These are phyloP conservation scores for Orthosia incerta DNA, from an alignment of 2,888 invertebrate species.

Conservation along the genomic window DNA sequence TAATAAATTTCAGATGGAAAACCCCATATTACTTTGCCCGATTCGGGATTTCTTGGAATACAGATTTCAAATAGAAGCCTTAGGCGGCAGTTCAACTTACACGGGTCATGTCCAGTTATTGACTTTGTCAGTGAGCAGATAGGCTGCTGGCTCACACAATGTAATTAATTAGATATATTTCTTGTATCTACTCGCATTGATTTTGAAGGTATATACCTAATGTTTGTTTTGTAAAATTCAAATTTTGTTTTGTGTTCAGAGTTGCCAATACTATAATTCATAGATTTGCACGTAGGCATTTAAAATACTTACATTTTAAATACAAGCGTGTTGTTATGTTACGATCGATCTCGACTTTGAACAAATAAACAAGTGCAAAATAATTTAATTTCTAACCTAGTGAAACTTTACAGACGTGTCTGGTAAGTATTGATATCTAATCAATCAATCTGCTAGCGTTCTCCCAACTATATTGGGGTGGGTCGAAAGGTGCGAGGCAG, in stretches of 20 bases:
- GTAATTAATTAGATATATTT: constrained; percentile 42
- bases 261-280: background rate
- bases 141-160: constrained; percentile 10
- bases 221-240: background rate
- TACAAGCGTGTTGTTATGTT: too few species aligned
- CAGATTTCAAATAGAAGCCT: constrained; percentile 18
- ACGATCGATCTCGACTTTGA: too few species aligned
- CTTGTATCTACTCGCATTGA: constrained; percentile 15
- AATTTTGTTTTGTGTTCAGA: background rate
- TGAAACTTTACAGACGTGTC: too few species aligned
- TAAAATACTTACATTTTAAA: too few species aligned
- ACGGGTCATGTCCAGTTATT: constrained; percentile 31
- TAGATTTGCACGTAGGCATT: background rate
- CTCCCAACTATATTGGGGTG: too few species aligned
- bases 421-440: too few species aligned
- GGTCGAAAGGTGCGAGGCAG: too few species aligned
- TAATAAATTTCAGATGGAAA: too few species aligned
- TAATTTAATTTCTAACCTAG: too few species aligned
- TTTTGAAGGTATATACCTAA: constrained; percentile 10
- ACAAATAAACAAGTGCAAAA: too few species aligned
- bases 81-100: constrained; percentile 25
- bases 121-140: constrained; percentile 31
- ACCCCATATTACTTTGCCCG: too few species aligned
- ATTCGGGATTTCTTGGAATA: background rate
- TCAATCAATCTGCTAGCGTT: too few species aligned